Conservation (phyloP, 1,140 invertebrate genomes). For the Papilio aristodemus region DNA sequence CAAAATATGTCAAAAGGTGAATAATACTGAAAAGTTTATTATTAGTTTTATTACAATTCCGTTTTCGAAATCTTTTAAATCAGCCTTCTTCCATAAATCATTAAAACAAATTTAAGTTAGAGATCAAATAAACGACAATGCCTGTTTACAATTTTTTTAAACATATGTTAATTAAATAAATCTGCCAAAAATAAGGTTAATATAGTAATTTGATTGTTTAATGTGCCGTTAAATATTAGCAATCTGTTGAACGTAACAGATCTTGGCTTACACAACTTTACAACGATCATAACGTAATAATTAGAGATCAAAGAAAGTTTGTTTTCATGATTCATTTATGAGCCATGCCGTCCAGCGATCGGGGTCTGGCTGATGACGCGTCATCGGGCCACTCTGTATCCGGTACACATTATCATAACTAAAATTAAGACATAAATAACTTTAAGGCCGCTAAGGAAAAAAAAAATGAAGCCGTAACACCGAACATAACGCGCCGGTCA, state of each 20-base stretch:
- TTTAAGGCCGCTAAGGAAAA: slow-evolving; percentile 56
- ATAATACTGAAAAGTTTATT: no score
- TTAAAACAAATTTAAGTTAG: no score
- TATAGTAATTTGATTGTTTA: not conserved
- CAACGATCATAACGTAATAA: slow-evolving; percentile 28
- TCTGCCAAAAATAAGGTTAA: not conserved
- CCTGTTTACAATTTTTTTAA: no score
- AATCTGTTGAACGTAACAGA: not conserved
- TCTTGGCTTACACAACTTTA: slow-evolving; percentile 1
- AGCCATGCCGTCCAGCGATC: slow-evolving; percentile 44
- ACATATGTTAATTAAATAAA: not conserved
- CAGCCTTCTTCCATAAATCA: no score
- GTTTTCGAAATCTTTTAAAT: no score
- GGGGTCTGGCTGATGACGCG: slow-evolving; percentile 40
- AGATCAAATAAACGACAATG: no score
- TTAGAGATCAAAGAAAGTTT: slow-evolving; percentile 29
- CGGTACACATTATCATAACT: slow-evolving; percentile 59
- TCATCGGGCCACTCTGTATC: slow-evolving; percentile 58
- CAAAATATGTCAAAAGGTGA: no score
- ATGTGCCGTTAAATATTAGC: not conserved
- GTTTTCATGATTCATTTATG: slow-evolving; percentile 29
- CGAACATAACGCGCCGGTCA: slow-evolving; percentile 64
- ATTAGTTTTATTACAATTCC: no score
- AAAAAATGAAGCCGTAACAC: slow-evolving; percentile 67
- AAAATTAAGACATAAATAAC: slow-evolving; percentile 76